Conservation (phyloP, 2,888 invertebrate genomes). For the Tenthredo scrophulariae region DNA sequence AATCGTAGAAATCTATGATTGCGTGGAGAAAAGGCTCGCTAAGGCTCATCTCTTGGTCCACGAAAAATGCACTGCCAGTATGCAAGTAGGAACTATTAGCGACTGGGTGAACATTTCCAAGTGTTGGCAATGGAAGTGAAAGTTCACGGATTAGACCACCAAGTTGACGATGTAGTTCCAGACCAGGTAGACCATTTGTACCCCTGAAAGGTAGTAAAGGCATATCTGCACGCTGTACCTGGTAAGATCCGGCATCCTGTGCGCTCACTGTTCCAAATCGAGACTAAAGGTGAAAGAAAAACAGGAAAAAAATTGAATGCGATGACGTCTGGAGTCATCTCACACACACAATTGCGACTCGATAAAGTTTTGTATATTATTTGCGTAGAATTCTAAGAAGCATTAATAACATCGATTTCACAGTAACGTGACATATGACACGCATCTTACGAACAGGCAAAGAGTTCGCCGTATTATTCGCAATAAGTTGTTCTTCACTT, state of each 20-base stretch:
- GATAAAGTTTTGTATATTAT: background rate
- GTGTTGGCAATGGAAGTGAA: conserved; percentile 62
- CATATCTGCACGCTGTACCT: conserved; percentile 9
- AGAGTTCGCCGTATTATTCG: background rate
- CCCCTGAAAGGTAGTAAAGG: background rate
- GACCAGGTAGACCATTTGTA: conserved; percentile 63
- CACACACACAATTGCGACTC: background rate
- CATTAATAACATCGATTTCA: background rate
- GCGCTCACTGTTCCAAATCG: conserved; percentile 13
- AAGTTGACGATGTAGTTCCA: conserved; percentile 72
- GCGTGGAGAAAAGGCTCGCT: conserved; percentile 64
- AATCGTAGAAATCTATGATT: conserved; percentile 68
- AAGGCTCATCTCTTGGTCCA: conserved; percentile 66
- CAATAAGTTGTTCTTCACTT: background rate
- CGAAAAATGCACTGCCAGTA: conserved; percentile 72
- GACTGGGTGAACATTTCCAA: conserved; percentile 51
- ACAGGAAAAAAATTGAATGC: background rate
- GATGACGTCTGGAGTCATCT: background rate
- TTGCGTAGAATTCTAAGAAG: background rate
- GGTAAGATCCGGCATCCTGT: conserved; percentile 9
- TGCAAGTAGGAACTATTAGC: conserved; percentile 66
- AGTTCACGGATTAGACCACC: conserved; percentile 66
- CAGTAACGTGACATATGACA: background rate
- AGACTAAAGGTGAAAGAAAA: background rate
- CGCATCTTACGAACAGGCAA: background rate